Conservation (phyloP, 1,140 invertebrate genomes). For the Globodera rostochiensis region DNA sequence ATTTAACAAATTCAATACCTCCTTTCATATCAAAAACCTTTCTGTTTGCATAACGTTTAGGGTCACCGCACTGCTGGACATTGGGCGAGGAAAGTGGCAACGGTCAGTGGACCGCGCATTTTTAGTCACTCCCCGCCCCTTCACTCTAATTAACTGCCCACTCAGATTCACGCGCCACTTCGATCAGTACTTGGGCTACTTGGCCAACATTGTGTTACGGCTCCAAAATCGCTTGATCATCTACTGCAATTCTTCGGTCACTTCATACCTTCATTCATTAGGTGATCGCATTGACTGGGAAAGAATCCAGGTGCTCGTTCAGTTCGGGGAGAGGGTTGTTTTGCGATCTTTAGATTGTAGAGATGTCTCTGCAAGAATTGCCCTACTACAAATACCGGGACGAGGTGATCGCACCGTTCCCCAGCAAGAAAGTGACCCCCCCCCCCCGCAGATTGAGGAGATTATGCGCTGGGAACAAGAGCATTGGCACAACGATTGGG, state of each 20-base stretch:
- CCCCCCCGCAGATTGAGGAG: slow-evolving; percentile 34
- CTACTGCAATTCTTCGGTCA: slow-evolving; percentile 43
- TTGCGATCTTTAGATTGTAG: slow-evolving; percentile 33
- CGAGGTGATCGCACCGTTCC: neutral
- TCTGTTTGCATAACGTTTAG: slow-evolving; percentile 18
- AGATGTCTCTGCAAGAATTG: slow-evolving; percentile 43
- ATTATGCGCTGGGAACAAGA: slow-evolving; percentile 49
- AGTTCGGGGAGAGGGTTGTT: neutral
- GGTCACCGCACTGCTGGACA: slow-evolving; percentile 56
- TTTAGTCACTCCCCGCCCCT: neutral
- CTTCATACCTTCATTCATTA: slow-evolving; percentile 33
- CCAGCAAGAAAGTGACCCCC: neutral
- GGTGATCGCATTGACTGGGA: slow-evolving; percentile 36
- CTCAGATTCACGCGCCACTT: slow-evolving; percentile 40
- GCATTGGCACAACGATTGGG: slow-evolving; percentile 48
- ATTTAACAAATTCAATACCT: too few relatives aligned
- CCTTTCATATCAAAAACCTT: too few relatives aligned
- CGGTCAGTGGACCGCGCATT: neutral
- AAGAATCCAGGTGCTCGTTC: slow-evolving; percentile 35
- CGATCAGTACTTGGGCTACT: slow-evolving; percentile 43
- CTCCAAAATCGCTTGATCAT: slow-evolving; percentile 51
- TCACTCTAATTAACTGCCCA: neutral
- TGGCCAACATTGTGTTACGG: slow-evolving; percentile 44
- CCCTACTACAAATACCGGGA: slow-evolving; percentile 48
- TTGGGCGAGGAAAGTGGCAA: slow-evolving; percentile 53